Conservation (phyloP, 2,888 invertebrate species). For the Campopleginae sp. region DNA sequence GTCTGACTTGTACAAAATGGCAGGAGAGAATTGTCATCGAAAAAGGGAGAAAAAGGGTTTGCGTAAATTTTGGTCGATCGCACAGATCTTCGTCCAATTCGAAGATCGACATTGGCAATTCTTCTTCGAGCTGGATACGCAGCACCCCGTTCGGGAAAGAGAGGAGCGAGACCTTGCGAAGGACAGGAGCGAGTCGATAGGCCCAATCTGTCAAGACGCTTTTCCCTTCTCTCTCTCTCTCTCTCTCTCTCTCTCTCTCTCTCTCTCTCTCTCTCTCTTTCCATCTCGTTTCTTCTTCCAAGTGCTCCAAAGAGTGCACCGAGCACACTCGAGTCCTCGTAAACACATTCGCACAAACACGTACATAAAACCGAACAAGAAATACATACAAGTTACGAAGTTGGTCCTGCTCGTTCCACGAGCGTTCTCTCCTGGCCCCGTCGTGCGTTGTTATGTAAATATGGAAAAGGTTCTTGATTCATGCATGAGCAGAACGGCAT, state of each 20-base stretch:
- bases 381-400: neutral
- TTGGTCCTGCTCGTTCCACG: slow-evolving; percentile 26
- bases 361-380: slow-evolving; percentile 4
- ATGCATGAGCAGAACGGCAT: slow-evolving; percentile 80
- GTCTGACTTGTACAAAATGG: slow-evolving; percentile 3
- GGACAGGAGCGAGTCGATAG: slow-evolving; percentile 77
- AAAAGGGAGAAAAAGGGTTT: slow-evolving; percentile 10
- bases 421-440: slow-evolving; percentile 43
- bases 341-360: slow-evolving; percentile 14
- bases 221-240: slow-evolving; percentile 58
- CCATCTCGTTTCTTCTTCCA: slow-evolving; percentile 52
- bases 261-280: slow-evolving; percentile 21
- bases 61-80: slow-evolving; percentile 40
- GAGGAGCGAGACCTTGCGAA: slow-evolving; percentile 56
- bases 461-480: slow-evolving; percentile 83
- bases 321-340: slow-evolving; percentile 18
- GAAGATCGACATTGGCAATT: slow-evolving; percentile 61
- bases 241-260: slow-evolving; percentile 29
- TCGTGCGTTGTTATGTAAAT: slow-evolving; percentile 82
- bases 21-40: slow-evolving; percentile 4
- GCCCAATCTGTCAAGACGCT: slow-evolving; percentile 80
- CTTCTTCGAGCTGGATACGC: slow-evolving; percentile 57
- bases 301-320: slow-evolving; percentile 50
- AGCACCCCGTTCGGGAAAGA: neutral
- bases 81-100: slow-evolving; percentile 53